Base-by-base conservation (phyloP, 2,113 vertebrate species). In the Dromas ardeola region DNA sequence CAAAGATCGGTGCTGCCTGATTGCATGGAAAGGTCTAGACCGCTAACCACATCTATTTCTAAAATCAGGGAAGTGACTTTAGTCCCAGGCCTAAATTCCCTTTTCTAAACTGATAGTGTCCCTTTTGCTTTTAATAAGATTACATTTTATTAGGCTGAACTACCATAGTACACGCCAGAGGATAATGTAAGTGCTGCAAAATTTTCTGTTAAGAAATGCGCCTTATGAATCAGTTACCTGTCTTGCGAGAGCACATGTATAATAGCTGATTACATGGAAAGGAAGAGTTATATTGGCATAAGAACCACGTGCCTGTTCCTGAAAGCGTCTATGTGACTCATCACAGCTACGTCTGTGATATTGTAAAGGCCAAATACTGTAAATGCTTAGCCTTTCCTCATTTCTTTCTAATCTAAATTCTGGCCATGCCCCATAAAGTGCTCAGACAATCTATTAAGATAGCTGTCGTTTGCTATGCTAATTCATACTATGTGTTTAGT, bases 401-500 rank as follows among this genome's bases (percentile, higher is more conserved):
- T 72, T 87, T 58, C 85, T 56, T 85, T 63, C 8, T 94, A 53
- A 84, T 84, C 81, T 69, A 21, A 19, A 16, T 93, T 97, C 86
- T 88, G 62, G 50, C 90, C 79, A 32, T 85, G 93, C 77, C 83
- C 72, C 93, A 88, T 92, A 45, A 96, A 83, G 90, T 82, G 5
- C 62, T 96, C 90, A 58, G 82, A 55, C 83, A 88, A 20, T 82
- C 94, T 95, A 19, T 96, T 93, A 91, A 62, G 88, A 61, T 13
- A 78, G 63, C 88, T 93, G 81, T 43, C 89, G 90, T 96, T 97
- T 95, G 90, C 94, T 94, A 29, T 91, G 87, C 89, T 97, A 82
- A 87, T 95, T 78, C 81, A 9, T 69, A 32, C 76, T 38, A 3
- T 14, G 59, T 69, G 82, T 95, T 86, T 76, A 80, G 80, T 49